Evolutionary conservation across 53 echinoderm and acorn worm species (phyloP), one percentile per base, ranked within the genome.

Genomic region (Actinopyga echinites): DNA sequence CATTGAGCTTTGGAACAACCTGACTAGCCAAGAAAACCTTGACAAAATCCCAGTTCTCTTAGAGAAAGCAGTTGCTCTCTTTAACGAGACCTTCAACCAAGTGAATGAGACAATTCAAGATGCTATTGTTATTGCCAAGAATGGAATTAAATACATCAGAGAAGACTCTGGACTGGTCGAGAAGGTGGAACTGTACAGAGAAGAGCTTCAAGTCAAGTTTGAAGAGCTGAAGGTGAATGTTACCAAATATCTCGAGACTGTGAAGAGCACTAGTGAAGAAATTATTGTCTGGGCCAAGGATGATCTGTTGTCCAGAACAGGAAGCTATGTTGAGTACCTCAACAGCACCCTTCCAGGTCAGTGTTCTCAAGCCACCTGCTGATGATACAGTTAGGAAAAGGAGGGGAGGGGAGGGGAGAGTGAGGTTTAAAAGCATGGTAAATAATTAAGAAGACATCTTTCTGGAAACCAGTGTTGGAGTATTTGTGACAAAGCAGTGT

Each of bases 311-410:
- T 49, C 4, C 56, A 30, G 33, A 30, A 74, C 85, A 57, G 73
- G 69, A 56, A 69, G 60, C 56, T 89, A 89, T 68, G 85, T 89
- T 45, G 84, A 83, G 34, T 99, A 94, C 49, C 58, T 99, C 40
- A 99, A 99, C 79, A 93, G 91, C 87, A 94, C 94, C 65, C 87
- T 99, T 89, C 85, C 90, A 64, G 96, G 96, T 96, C 80, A 75
- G 91, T 81, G 10, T 1, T 24, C n/a, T n/a, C n/a, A n/a, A n/a
- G n/a, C n/a, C n/a, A n/a, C n/a, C n/a, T n/a, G n/a, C n/a, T n/a
- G n/a, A n/a, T n/a, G n/a, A n/a, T n/a, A n/a, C n/a, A n/a, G n/a
- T n/a, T n/a, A n/a, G n/a, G n/a, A n/a, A n/a, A n/a, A n/a, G n/a
- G n/a, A n/a, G n/a, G n/a, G n/a, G n/a, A n/a, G n/a, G n/a, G n/a